Conservation (phyloP, 2,888 invertebrate species). For the Hirtodrosophila alboralis region DNA sequence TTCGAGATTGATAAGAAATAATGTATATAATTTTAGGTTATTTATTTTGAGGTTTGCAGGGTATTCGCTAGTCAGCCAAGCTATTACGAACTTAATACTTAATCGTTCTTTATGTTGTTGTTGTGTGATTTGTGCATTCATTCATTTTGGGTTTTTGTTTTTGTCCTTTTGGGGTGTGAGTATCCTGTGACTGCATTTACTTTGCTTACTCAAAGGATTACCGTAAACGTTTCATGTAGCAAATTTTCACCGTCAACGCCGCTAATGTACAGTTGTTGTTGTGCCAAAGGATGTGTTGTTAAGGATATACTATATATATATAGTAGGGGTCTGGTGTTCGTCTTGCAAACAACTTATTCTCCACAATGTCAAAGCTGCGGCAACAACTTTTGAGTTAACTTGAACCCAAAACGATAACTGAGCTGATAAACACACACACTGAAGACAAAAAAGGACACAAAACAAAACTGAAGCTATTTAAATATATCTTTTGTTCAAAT, state of each 20-base stretch:
- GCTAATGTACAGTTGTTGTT: conserved; percentile 56
- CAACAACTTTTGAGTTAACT: conserved; percentile 7
- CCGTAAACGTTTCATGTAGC: conserved; percentile 53
- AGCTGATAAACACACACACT: too few relatives aligned
- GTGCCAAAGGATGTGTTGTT: conserved; percentile 7
- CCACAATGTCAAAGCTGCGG: conserved; percentile 19
- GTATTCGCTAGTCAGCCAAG: neutral
- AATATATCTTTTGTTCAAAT: too few relatives aligned
- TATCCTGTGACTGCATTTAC: conserved; percentile 32
- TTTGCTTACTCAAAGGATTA: conserved; percentile 58
- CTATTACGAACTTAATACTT: neutral
- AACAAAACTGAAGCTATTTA: too few relatives aligned
- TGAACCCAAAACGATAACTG: neutral
- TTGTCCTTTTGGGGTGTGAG: conserved; percentile 3
- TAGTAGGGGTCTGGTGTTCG: neutral
- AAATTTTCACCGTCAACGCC: conserved; percentile 61
- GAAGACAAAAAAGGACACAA: too few relatives aligned
- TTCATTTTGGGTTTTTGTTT: conserved; percentile 1
- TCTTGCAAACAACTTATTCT: conserved; percentile 5
- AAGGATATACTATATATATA: too few relatives aligned
- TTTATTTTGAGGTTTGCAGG: too few relatives aligned
- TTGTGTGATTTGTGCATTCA: neutral
- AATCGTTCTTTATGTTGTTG: neutral
- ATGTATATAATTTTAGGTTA: too few relatives aligned
- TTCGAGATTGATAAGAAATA: too few relatives aligned